Conservation (phyloP, 2,797 vertebrate species). For the Fundulus diaphanus region DNA sequence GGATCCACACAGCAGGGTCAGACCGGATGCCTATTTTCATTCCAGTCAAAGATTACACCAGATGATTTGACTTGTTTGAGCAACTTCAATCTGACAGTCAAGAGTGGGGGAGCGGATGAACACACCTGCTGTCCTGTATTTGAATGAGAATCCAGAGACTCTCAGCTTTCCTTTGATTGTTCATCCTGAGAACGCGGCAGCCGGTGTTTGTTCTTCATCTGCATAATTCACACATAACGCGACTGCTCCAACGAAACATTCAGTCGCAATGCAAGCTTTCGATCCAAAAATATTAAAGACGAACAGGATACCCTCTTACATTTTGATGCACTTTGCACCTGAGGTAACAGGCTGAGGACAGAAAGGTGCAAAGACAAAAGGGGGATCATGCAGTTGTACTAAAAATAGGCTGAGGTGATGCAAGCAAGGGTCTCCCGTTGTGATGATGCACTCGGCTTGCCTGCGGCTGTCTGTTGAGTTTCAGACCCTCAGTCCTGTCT, state of each 20-base stretch:
- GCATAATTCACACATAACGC: slow-evolving; percentile 33
- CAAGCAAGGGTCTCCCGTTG: slow-evolving; percentile 78
- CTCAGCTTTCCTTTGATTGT: slow-evolving; percentile 29
- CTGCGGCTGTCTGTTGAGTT: slow-evolving; percentile 75
- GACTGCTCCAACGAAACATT: neutral
- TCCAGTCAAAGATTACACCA: slow-evolving; percentile 53
- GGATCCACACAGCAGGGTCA: slow-evolving; percentile 41
- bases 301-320: neutral
- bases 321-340: slow-evolving; percentile 46
- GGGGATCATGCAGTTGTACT: slow-evolving; percentile 67
- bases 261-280: slow-evolving; percentile 11
- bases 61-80: slow-evolving; percentile 61
- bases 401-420: slow-evolving; percentile 82
- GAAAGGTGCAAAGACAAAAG: slow-evolving; percentile 24
- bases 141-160: slow-evolving; percentile 47
- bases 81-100: slow-evolving; percentile 47
- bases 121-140: slow-evolving; percentile 53
- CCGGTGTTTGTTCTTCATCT: slow-evolving; percentile 48
- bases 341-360: slow-evolving; percentile 26
- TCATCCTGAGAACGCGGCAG: slow-evolving; percentile 37
- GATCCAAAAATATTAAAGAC: slow-evolving; percentile 6
- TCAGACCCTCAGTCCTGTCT: slow-evolving; percentile 66
- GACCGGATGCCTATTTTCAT: slow-evolving; percentile 48
- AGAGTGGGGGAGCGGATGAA: slow-evolving; percentile 35
- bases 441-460: slow-evolving; percentile 68